Evolutionary conservation across 1,140 invertebrate genomes (phyloP), one percentile per base, ranked within the genome.

Genomic region (Acromyrmex echinatior): DNA sequence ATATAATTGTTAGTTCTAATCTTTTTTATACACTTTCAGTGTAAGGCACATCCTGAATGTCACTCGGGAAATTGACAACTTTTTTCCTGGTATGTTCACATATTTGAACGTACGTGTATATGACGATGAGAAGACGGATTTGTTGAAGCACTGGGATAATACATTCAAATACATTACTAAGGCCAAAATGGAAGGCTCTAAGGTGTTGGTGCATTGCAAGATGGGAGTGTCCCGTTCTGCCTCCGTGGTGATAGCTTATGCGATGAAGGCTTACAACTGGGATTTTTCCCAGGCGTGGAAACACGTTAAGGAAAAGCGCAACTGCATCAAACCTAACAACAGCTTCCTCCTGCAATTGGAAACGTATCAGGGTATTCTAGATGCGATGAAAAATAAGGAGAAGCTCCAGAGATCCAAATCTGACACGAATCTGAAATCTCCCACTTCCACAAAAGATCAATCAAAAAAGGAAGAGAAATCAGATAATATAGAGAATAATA

Each of bases 171-270:
- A 99, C 95, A 99, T 99, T 93, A 97, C 97, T 86, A 98, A 98
- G 95, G 99, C 99, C 25, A 98, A 97, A 94, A 97, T 98, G 88
- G 97, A 98, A 92, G 97, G 98, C 21, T 98, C 98, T 14, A 99
- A 99, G 95, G 98, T 99, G 31, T 95, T 99, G 74, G 99, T 99
- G 45, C 99, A 99, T 94, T 99, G 99, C 95, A 99, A 99, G 96
- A 99, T 99, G 99, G 99, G 99, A 7, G 98, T 99, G n/a, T 99
- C 99, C 94, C 96, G 99, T 68, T 99, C 99, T 4, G 99, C 99
- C 2, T 99, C 99, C 0, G 99, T 99, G 16, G 99, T 99, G 9
- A 99, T 99, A 89, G 99, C 99, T 0, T 99, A 99, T 95, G 98
- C 98, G 5, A 99, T 99, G 99, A 99, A 99, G 95, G 98, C 99